A percentile compares a stretch with the other conserved stretches of the same genome.
Conservation (phyloP, 2,888 invertebrate genomes). For the Empis stercorea region DNA sequence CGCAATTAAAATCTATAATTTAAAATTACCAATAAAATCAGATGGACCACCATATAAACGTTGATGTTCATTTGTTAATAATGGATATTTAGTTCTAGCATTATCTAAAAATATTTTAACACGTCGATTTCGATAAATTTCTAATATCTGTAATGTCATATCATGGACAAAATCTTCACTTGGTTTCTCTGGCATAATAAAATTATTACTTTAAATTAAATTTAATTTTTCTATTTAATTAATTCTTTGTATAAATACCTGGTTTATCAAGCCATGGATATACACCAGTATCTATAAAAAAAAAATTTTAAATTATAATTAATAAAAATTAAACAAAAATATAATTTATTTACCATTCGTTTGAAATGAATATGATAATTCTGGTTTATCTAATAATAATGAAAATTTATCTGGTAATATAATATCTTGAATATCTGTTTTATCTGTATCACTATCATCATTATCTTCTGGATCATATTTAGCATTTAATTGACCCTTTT, state of each 20-base stretch:
- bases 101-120: constrained; percentile 27
- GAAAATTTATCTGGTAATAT: constrained; percentile 27
- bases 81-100: constrained; percentile 24
- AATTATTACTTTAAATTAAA: constrained; percentile 10
- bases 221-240: too few relatives aligned
- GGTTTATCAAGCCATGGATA: constrained; percentile 21
- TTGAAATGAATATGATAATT: constrained; percentile 26
- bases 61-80: constrained; percentile 26
- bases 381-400: constrained; percentile 24
- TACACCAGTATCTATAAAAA: constrained; percentile 10
- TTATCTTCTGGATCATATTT: constrained; percentile 9
- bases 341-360: constrained; percentile 19
- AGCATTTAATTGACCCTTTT: constrained; percentile 2
- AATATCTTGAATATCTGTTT: constrained; percentile 22
- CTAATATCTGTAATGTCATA: constrained; percentile 27
- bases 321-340: neutral
- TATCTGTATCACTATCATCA: constrained; percentile 18
- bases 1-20: too few relatives aligned
- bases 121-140: constrained; percentile 26
- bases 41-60: constrained; percentile 24
- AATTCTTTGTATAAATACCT: constrained; percentile 10
- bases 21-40: constrained; percentile 24
- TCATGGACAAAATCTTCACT: constrained; percentile 27
- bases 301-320: constrained; percentile 7
- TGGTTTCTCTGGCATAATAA: constrained; percentile 19